A percentile compares a stretch with the other conserved stretches of the same genome.
These are phyloP conservation scores for Etheostoma cragini DNA, from an alignment of 2,113 vertebrate species.

Conservation along the genomic window DNA sequence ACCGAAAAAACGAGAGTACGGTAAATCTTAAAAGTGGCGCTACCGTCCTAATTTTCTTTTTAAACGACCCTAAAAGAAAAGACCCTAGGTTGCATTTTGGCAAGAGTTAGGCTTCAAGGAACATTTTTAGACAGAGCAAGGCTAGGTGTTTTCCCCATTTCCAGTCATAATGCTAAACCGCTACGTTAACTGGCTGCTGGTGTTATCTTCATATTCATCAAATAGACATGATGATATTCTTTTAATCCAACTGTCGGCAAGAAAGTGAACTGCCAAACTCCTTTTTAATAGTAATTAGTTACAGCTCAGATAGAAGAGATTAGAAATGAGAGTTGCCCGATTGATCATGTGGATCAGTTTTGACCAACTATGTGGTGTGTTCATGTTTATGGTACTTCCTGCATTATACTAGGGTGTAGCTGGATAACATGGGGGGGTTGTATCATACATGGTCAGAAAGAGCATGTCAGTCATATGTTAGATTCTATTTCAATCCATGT, in stretches of 20 bases:
- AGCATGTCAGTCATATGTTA: conserved; percentile 6
- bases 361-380: neutral
- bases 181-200: neutral
- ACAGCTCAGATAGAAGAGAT: neutral
- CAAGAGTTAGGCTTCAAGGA: too few species aligned
- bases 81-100: too few species aligned
- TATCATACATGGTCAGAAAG: neutral
- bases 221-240: neutral
- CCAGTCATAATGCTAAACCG: neutral
- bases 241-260: neutral
- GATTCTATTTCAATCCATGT: conserved; percentile 41
- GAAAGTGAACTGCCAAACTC: neutral
- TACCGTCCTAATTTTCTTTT: too few species aligned
- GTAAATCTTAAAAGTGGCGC: too few species aligned
- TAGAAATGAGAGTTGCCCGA: neutral
- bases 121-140: neutral
- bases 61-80: too few species aligned
- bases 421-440: neutral
- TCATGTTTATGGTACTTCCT: neutral
- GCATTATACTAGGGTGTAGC: neutral
- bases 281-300: neutral
- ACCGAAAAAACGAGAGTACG: too few species aligned
- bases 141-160: neutral
- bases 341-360: neutral
- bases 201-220: neutral